Percentiles rank a stretch among this genome's conserved stretches.
These are phyloP conservation scores for Origma solitaria DNA, from an alignment of 2,113 vertebrate species.

Conservation along the genomic window DNA sequence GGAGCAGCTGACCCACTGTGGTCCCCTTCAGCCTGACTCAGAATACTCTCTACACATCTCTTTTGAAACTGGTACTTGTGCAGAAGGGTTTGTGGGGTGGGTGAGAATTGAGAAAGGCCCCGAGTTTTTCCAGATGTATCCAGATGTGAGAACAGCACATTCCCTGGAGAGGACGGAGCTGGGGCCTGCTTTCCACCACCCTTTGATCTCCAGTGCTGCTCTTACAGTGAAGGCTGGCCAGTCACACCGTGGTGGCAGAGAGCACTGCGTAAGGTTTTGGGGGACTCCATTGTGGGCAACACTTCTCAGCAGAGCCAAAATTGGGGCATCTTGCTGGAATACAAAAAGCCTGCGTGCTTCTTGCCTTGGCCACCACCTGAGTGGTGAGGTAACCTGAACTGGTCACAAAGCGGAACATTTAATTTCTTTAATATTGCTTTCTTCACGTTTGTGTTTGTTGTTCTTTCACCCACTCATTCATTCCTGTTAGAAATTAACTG, in stretches of 20 bases:
- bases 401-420: background rate
- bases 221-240: background rate
- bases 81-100: background rate
- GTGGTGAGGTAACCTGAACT: background rate
- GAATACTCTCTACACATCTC: background rate
- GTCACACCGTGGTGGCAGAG: background rate
- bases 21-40: background rate
- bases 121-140: background rate
- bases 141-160: background rate
- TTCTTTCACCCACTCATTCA: background rate
- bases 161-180: too few species aligned
- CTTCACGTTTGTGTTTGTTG: background rate
- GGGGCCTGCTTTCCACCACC: background rate
- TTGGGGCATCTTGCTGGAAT: too few species aligned
- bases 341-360: accelerated
- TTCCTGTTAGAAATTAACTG: conserved; percentile 28
- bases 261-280: background rate
- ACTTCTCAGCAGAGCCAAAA: background rate
- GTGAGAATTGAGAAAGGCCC: accelerated
- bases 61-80: background rate
- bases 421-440: background rate
- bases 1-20: background rate
- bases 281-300: too few species aligned
- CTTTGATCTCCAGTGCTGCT: background rate
- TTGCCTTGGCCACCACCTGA: background rate